Evolutionary conservation across 2,888 invertebrate genomes (phyloP).

Genomic region (Endotricha flammealis): DNA sequence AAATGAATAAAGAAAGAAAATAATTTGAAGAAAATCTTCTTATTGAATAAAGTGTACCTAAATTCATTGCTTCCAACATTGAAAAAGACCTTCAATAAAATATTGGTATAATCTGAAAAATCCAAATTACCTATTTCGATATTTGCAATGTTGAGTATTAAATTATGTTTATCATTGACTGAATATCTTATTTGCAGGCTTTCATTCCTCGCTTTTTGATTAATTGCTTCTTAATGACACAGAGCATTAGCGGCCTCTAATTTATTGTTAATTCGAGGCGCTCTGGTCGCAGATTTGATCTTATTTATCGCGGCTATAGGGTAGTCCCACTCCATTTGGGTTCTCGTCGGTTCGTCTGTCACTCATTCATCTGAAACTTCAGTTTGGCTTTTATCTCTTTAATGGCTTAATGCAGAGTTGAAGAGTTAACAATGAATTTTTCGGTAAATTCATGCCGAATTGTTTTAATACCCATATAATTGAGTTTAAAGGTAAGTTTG

Average conservation of each 20-base stretch:
- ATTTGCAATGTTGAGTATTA: too few species aligned
- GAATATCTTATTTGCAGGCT: conserved; percentile 39
- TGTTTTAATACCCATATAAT: too few species aligned
- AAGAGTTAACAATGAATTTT: too few species aligned
- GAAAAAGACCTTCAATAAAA: too few species aligned
- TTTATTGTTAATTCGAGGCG: conserved; percentile 56
- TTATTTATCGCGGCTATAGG: conserved; percentile 25
- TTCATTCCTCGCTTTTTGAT: conserved; percentile 55
- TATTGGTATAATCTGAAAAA: too few species aligned
- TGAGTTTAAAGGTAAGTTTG: too few species aligned
- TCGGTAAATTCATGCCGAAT: too few species aligned
- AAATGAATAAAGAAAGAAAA: too few species aligned
- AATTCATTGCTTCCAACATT: too few species aligned
- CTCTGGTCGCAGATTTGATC: conserved; percentile 30
- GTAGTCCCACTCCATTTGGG: conserved; percentile 8
- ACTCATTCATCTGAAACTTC: conserved; percentile 4
- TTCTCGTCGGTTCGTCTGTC: conserved; percentile 6
- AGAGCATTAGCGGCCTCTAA: conserved; percentile 59
- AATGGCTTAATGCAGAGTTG: conserved; percentile 6
- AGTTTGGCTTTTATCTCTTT: conserved; percentile 3
- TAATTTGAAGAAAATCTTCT: too few species aligned
- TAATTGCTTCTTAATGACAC: conserved; percentile 68
- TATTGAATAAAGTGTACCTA: too few species aligned
- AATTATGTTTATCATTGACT: conserved; percentile 29
- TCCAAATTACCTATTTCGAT: too few species aligned